phyloP scores from a whole-genome alignment of 2,797 vertebrate genomes.

The Champsocephalus gunnari region DNA sequence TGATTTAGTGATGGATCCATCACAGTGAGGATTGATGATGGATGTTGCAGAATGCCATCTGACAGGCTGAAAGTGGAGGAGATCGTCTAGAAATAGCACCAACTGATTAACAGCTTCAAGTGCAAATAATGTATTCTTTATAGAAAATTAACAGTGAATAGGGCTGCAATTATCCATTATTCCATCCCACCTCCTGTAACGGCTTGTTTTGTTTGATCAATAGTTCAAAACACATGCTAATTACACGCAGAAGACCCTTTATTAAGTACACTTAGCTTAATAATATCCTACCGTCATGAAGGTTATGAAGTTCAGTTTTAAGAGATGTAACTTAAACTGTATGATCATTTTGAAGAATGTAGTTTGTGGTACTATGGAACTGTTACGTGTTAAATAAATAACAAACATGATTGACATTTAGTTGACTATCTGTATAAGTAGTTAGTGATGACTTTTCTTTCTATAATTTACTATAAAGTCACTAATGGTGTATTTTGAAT shows the following conservation, averaged over 20 bases:
- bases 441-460: too few relatives aligned
- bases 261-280: not conserved
- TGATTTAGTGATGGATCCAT: conserved; percentile 69
- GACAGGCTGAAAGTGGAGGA: conserved; percentile 6
- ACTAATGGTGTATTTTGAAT: too few relatives aligned
- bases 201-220: not conserved
- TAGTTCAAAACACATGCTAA: not conserved
- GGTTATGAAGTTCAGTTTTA: not conserved
- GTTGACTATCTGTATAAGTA: too few relatives aligned
- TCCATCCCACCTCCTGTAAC: not conserved
- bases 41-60: conserved; percentile 21
- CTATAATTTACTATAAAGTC: too few relatives aligned
- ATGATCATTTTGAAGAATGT: too few relatives aligned
- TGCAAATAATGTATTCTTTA: not conserved
- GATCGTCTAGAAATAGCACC: not conserved
- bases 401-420: too few relatives aligned
- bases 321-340: not conserved
- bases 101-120: not conserved
- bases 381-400: too few relatives aligned
- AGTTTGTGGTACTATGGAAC: too few relatives aligned
- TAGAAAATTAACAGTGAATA: not conserved
- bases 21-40: conserved; percentile 23
- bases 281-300: not conserved
- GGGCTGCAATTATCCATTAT: not conserved
- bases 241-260: not conserved